Evolutionary conservation across 2,888 invertebrate species (phyloP).

Genomic region (Mactromeris polynyma): DNA sequence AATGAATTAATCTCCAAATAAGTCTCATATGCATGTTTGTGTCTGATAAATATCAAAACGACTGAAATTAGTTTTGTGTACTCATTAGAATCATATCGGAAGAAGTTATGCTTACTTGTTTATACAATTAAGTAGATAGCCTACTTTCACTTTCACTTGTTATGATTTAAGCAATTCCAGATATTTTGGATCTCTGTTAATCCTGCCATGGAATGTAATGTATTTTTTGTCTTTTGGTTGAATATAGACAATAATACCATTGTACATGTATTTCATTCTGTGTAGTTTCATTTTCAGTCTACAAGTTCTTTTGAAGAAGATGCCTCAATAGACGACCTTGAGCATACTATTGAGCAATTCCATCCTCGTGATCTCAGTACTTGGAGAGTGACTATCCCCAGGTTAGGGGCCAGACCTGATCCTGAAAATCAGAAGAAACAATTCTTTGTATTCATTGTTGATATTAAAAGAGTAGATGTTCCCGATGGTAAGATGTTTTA

Average conservation of each 20-base stretch:
- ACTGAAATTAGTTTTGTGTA: too few relatives aligned
- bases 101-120: too few relatives aligned
- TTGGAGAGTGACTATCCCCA: constrained; percentile 91
- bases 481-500: constrained; percentile 58
- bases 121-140: too few relatives aligned
- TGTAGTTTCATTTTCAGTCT: constrained; percentile 65
- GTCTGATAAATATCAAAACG: background rate
- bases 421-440: constrained; percentile 86
- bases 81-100: too few relatives aligned
- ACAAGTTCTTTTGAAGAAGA: constrained; percentile 77
- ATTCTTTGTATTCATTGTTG: constrained; percentile 87
- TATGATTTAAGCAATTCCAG: too few relatives aligned
- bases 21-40: background rate
- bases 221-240: too few relatives aligned
- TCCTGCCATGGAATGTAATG: too few relatives aligned
- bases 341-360: constrained; percentile 71
- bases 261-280: background rate
- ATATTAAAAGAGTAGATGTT: constrained; percentile 87
- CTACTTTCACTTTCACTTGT: too few relatives aligned
- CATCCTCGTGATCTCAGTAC: constrained; percentile 90
- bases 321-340: constrained; percentile 56
- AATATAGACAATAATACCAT: too few relatives aligned
- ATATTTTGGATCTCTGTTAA: too few relatives aligned
- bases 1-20: background rate
- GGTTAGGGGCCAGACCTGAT: constrained; percentile 88